Evolutionary conservation across 2,113 vertebrate species (phyloP).

Genomic region (Willisornis vidua): DNA sequence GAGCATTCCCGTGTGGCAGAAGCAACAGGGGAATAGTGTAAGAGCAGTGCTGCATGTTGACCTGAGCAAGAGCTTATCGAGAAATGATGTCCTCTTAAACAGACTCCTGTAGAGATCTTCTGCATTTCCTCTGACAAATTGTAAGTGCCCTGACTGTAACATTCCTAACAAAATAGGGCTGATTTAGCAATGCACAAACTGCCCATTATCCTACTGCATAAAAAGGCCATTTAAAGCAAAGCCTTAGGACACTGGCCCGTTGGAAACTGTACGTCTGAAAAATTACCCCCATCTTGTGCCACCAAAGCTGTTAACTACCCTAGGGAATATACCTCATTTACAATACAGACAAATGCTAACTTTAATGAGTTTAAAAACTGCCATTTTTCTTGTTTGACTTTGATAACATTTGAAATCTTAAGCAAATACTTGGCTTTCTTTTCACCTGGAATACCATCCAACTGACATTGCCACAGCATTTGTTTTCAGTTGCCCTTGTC

Average conservation of each 20-base stretch:
- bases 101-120: constrained; percentile 82
- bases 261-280: constrained; percentile 73
- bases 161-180: constrained; percentile 82
- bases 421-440: constrained; percentile 8
- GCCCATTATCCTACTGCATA: constrained; percentile 85
- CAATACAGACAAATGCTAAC: constrained; percentile 67
- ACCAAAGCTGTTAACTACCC: constrained; percentile 75
- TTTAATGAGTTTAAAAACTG: constrained; percentile 66
- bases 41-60: constrained; percentile 74
- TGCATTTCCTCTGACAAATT: constrained; percentile 86
- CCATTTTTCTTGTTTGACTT: constrained; percentile 56
- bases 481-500: neutral
- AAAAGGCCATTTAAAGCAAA: constrained; percentile 84
- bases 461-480: neutral
- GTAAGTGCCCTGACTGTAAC: constrained; percentile 77
- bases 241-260: constrained; percentile 74
- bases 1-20: constrained; percentile 85
- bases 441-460: constrained; percentile 1
- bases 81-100: constrained; percentile 89
- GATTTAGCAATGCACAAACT: constrained; percentile 86
- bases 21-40: constrained; percentile 84
- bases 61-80: constrained; percentile 81
- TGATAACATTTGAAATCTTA: constrained; percentile 24
- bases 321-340: constrained; percentile 73
- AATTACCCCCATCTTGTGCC: constrained; percentile 76